Evolutionary conservation across 2,113 vertebrate species (phyloP), one percentile per base, ranked within the genome.

Genomic region (Microcebus jonahi): DNA sequence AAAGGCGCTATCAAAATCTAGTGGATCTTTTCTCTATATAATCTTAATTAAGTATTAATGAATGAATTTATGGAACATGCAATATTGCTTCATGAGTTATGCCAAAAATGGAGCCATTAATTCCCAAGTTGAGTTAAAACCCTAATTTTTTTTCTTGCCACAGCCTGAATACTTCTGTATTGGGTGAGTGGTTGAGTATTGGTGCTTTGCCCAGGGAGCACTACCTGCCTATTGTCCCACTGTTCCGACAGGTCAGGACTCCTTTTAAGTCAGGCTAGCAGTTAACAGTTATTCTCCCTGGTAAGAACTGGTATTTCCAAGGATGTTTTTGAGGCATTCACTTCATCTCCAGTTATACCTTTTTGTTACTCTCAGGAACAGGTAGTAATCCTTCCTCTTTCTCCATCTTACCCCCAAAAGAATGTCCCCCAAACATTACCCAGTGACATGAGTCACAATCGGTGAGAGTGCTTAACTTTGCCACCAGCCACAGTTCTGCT

Each of bases 41-140:
- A 71, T 10, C 94, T 96, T 79, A 77, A 86, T 75, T 96, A 61
- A 39, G 31, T 81, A 65, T 79, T 67, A 83, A 80, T 93, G 15
- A 80, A 25, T 97, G n/a, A 31, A 73, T 92, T 75, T 93, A 75
- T 73, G 70, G 34, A 86, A 59, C 11, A 65, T 31, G 1, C 4
- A 53, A 0, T 73, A 11, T 55, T 36, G 34, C 39, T 85, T 84
- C 50, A 36, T 91, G 42, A 57, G 23, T 77, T 48, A 83, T 65
- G 42, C 59, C 71, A 90, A 48, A 91, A 82, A 45, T 70, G 39
- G 95, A 87, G 6, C 29, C 39, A 48, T 79, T 70, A 71, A 75
- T 77, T 73, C 5, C 50, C 55, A 81, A 42, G 23, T 76, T 88
- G 77, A 57, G 12, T 91, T 80, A 81, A 83, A 84, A 59, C 25